phyloP scores from a whole-genome alignment of 2,113 vertebrate species.

The Ranitomeya variabilis region DNA sequence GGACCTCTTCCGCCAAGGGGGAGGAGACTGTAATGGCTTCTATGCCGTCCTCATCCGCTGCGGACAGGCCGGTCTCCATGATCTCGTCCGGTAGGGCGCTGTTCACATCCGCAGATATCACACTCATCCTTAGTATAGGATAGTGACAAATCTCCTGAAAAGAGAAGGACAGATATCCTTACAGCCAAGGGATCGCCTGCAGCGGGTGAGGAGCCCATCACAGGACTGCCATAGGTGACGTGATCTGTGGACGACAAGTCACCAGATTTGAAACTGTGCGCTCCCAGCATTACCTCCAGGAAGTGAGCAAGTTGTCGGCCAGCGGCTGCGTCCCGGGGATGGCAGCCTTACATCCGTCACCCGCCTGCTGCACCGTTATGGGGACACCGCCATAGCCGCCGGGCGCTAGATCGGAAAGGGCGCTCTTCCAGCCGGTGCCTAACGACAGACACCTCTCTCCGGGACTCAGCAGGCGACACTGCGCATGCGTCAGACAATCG shows the following conservation, averaged over 20 bases:
- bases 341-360: not conserved
- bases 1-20: slow-evolving; percentile 82
- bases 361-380: too few species aligned
- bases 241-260: not conserved
- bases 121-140: slow-evolving; percentile 81
- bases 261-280: slow-evolving; percentile 33
- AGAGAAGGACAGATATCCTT: slow-evolving; percentile 39
- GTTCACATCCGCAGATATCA: slow-evolving; percentile 96
- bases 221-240: not conserved
- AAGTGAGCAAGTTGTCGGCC: slow-evolving; percentile 19
- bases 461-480: not conserved
- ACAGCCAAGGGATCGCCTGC: too few species aligned
- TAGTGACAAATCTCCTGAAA: slow-evolving; percentile 68
- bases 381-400: not conserved
- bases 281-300: slow-evolving; percentile 30
- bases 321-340: not conserved
- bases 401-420: slow-evolving; percentile 13
- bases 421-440: slow-evolving; percentile 27
- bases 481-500: not conserved
- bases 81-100: slow-evolving; percentile 98
- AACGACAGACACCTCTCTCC: slow-evolving; percentile 10
- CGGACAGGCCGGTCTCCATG: slow-evolving; percentile 90
- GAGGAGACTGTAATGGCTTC: slow-evolving; percentile 77
- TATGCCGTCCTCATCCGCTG: slow-evolving; percentile 86
- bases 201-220: too few species aligned